phyloP scores from a whole-genome alignment of 2,888 invertebrate species.

The Branchipolynoe longqiensis region DNA sequence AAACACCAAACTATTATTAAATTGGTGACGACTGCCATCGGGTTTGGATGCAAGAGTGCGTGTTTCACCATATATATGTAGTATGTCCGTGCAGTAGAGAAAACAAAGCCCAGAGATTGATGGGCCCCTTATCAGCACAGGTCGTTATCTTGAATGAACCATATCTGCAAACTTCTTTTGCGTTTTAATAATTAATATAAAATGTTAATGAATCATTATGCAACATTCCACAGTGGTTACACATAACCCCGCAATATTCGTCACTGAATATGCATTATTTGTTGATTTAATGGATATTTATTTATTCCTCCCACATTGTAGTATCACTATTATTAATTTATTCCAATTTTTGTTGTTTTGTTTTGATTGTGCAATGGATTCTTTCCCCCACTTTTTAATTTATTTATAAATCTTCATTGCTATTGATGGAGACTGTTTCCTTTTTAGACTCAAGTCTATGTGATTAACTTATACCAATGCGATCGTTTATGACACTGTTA shows the following conservation, averaged over 20 bases:
- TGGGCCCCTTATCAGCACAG: background rate
- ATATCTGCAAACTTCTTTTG: constrained; percentile 49
- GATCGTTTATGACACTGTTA: constrained; percentile 51
- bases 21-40: constrained; percentile 12
- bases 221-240: constrained; percentile 49
- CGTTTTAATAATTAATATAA: too few relatives aligned
- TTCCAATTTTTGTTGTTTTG: constrained; percentile 21
- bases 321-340: constrained; percentile 4
- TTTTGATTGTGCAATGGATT: constrained; percentile 44
- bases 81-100: constrained; percentile 4
- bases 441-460: constrained; percentile 58
- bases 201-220: constrained; percentile 41
- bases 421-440: constrained; percentile 45
- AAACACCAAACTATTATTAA: background rate
- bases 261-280: constrained; percentile 35
- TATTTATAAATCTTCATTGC: constrained; percentile 44
- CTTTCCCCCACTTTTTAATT: constrained; percentile 42
- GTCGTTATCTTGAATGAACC: constrained; percentile 47
- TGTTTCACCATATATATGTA: background rate
- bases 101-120: background rate
- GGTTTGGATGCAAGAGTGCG: constrained; percentile 45
- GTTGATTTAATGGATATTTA: too few relatives aligned
- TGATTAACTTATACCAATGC: constrained; percentile 49
- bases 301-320: background rate
- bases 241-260: constrained; percentile 11